These are phyloP conservation scores for Ophion ventricosus DNA, from an alignment of 2,888 invertebrate species.

Conservation along the genomic window DNA sequence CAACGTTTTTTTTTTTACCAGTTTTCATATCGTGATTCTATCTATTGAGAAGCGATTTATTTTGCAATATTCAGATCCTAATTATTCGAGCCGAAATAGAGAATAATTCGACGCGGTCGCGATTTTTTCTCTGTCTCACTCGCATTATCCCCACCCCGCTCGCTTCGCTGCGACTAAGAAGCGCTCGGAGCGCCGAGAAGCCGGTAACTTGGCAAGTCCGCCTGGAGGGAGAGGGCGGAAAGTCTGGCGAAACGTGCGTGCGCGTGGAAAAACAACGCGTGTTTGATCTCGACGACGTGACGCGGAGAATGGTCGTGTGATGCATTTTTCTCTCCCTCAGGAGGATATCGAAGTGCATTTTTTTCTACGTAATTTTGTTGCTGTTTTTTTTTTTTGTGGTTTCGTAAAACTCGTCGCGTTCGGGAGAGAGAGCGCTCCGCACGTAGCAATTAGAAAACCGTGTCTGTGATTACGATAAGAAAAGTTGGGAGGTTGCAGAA, in stretches of 20 bases:
- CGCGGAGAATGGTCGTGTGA: constrained; percentile 18
- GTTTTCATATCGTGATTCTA: not conserved
- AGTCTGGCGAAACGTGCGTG: not conserved
- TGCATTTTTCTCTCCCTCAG: constrained; percentile 41
- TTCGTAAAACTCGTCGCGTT: constrained; percentile 73
- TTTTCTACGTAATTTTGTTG: not conserved
- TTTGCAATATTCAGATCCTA: not conserved
- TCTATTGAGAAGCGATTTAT: not conserved
- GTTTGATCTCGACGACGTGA: constrained; percentile 24
- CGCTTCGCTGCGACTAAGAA: not conserved
- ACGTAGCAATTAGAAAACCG: constrained; percentile 79
- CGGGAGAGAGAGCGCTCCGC: constrained; percentile 76
- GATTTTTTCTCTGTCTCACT: not conserved
- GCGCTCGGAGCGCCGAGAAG: not conserved
- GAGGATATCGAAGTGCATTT: constrained; percentile 43
- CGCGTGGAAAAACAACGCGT: not conserved
- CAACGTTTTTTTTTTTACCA: constrained; percentile 26
- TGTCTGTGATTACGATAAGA: constrained; percentile 81
- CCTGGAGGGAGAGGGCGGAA: not conserved
- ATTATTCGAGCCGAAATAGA: not conserved
- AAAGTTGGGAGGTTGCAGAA: constrained; percentile 72
- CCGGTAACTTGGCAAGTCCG: not conserved
- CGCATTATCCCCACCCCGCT: not conserved
- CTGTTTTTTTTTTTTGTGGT: constrained; percentile 38
- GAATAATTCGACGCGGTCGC: not conserved